Evolutionary conservation across 2,113 vertebrate species (phyloP).

Genomic region (Rhinolophus sinicus): DNA sequence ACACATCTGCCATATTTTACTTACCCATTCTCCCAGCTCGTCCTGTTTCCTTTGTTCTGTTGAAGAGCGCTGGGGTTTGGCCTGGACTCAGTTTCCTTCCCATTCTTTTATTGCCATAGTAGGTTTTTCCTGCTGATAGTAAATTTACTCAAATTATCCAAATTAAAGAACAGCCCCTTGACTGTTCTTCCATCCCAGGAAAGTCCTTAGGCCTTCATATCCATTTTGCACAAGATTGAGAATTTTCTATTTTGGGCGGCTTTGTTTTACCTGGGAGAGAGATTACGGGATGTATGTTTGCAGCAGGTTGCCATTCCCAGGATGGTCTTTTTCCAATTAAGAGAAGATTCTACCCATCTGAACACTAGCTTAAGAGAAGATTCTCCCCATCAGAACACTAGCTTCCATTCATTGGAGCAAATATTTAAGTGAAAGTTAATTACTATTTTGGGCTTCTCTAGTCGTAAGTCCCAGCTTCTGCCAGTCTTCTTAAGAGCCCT

Average conservation of each 20-base stretch:
- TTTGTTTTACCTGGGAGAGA: conserved; percentile 60
- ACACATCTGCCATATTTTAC: background rate
- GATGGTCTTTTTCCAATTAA: conserved; percentile 49
- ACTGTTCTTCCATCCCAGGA: background rate
- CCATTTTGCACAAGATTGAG: conserved; percentile 25
- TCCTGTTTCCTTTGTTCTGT: background rate
- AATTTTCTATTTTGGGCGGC: background rate
- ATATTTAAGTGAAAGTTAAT: conserved; percentile 53
- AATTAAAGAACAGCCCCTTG: background rate
- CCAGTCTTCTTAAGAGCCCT: conserved; percentile 30
- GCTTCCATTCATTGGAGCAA: background rate
- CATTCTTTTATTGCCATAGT: background rate
- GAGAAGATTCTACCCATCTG: background rate
- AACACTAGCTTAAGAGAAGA: conserved; percentile 4
- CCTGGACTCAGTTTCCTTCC: background rate
- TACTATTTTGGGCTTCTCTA: background rate
- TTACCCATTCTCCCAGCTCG: background rate
- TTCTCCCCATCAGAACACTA: conserved; percentile 13
- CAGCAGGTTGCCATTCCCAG: conserved; percentile 25
- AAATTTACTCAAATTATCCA: background rate
- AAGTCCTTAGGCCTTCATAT: background rate
- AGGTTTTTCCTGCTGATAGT: background rate
- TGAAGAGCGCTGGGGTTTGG: background rate
- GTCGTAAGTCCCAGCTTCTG: conserved; percentile 29
- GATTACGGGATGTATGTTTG: background rate